These are phyloP conservation scores for Ophthalmolycus amberensis DNA, from an alignment of 2,113 vertebrate genomes.

Conservation along the genomic window DNA sequence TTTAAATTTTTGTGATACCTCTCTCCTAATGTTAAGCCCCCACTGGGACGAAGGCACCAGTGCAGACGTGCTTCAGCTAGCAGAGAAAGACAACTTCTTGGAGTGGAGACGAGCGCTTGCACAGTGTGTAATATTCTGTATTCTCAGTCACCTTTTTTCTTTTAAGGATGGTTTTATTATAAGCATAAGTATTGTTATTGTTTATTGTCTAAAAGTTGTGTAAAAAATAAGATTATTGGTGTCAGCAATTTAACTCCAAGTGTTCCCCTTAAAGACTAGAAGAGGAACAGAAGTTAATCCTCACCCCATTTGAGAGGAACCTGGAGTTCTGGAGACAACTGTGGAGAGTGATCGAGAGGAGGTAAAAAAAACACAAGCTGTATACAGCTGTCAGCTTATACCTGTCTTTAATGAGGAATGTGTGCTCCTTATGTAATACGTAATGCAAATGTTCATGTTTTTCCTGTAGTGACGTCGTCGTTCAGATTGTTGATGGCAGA, in stretches of 20 bases:
- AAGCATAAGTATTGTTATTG: background rate
- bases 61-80: constrained; percentile 87
- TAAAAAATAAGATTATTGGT: background rate
- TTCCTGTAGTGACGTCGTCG: constrained; percentile 90
- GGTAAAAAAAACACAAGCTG: constrained; percentile 76
- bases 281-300: constrained; percentile 93
- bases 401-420: background rate
- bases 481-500: constrained; percentile 97
- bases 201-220: background rate
- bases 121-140: constrained; percentile 74
- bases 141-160: background rate
- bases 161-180: background rate
- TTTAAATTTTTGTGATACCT: background rate
- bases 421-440: background rate
- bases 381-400: background rate
- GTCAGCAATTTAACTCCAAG: background rate
- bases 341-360: constrained; percentile 98
- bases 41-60: constrained; percentile 91
- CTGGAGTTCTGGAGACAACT: constrained; percentile 98
- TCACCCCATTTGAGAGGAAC: constrained; percentile 97
- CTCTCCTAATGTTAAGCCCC: constrained; percentile 81
- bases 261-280: constrained; percentile 86
- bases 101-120: constrained; percentile 93
- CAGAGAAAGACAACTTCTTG: constrained; percentile 93
- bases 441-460: background rate